phyloP scores from a whole-genome alignment of 2,113 vertebrate genomes.

The Chelonoidis abingdonii region DNA sequence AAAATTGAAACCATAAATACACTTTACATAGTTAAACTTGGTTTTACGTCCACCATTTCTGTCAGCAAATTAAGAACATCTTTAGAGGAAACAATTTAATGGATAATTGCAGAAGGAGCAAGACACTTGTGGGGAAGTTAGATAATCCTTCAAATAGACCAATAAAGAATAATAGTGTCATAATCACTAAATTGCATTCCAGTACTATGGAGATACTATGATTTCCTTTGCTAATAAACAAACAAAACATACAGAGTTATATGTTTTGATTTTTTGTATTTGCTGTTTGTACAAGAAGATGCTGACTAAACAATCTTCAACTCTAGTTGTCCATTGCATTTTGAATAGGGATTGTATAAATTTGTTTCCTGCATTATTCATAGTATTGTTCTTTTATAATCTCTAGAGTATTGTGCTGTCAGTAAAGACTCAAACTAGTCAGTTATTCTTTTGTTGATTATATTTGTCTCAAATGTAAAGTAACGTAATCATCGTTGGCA shows the following conservation, averaged over 20 bases:
- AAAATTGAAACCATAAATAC: not conserved
- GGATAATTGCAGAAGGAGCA: not conserved
- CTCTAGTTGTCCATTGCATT: not conserved
- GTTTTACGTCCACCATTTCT: not conserved
- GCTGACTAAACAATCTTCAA: not conserved
- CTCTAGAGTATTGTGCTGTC: not conserved
- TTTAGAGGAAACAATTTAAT: not conserved
- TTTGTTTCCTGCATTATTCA: not conserved
- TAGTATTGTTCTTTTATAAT: not conserved
- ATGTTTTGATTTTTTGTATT: not conserved
- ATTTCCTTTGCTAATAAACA: not conserved
- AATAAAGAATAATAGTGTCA: not conserved
- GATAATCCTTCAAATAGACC: not conserved
- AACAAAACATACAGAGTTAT: not conserved
- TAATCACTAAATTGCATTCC: not conserved
- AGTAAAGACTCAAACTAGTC: not conserved
- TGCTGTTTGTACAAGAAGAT: not conserved
- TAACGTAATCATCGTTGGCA: not conserved
- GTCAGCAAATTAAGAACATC: not conserved
- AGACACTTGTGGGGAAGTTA: not conserved
- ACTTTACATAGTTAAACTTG: not conserved
- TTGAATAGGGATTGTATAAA: not conserved
- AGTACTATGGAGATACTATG: not conserved
- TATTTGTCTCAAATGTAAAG: not conserved
- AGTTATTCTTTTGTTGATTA: not conserved